Conservation (phyloP, 2,888 invertebrate species). For the Cataglyphis cursor region DNA sequence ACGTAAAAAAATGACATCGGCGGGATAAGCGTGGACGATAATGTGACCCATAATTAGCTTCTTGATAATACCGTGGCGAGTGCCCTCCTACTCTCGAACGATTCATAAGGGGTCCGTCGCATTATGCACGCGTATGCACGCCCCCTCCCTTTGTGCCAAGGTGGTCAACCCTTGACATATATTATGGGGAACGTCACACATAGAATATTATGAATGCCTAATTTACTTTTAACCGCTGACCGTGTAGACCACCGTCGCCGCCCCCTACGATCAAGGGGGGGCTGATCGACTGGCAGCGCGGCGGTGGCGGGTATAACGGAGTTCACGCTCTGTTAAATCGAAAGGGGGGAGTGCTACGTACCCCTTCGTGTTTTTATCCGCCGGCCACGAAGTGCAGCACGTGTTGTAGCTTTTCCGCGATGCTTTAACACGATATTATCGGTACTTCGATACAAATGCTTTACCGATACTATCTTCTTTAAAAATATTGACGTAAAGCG, state of each 20-base stretch:
- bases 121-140: constrained; percentile 48
- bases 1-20: constrained; percentile 51
- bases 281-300: constrained; percentile 46
- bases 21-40: constrained; percentile 72
- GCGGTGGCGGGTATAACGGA: constrained; percentile 70
- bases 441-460: background rate
- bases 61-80: constrained; percentile 54
- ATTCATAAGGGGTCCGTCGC: constrained; percentile 40
- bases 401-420: constrained; percentile 28
- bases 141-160: constrained; percentile 50
- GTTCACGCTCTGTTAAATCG: constrained; percentile 83
- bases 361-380: constrained; percentile 15
- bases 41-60: constrained; percentile 71
- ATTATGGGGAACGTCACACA: constrained; percentile 70
- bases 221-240: constrained; percentile 82
- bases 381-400: constrained; percentile 14
- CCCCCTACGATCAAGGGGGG: constrained; percentile 34
- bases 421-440: constrained; percentile 9
- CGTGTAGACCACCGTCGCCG: constrained; percentile 57
- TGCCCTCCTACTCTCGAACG: constrained; percentile 11
- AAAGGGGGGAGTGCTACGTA: constrained; percentile 26
- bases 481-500: background rate
- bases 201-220: constrained; percentile 82
- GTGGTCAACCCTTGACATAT: constrained; percentile 77
- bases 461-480: constrained; percentile 4